Percentiles rank a stretch among this genome's conserved stretches.
phyloP scores from a whole-genome alignment of 2,113 vertebrate genomes.

The Ahaetulla prasina region DNA sequence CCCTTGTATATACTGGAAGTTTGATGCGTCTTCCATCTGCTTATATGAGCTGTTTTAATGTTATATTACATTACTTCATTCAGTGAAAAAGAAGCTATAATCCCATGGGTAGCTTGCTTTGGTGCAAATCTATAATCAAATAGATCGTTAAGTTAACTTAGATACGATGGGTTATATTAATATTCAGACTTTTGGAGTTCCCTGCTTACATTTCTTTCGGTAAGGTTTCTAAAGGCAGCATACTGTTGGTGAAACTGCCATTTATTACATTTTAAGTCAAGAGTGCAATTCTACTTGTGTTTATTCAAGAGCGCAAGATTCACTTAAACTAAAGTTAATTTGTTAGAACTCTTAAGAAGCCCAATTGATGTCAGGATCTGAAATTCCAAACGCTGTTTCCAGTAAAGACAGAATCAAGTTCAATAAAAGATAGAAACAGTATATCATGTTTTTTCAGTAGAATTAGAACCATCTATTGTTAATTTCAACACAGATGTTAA shows the following conservation, averaged over 20 bases:
- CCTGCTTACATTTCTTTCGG: not conserved
- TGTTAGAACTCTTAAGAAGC: not conserved
- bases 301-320: not conserved
- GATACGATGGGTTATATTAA: not conserved
- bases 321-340: not conserved
- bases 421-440: not conserved
- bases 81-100: not conserved
- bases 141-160: not conserved
- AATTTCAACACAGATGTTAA: not conserved
- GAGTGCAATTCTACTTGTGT: not conserved
- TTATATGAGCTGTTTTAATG: not conserved
- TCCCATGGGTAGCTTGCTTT: not conserved
- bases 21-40: not conserved
- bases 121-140: not conserved
- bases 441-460: not conserved
- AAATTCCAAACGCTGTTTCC: not conserved
- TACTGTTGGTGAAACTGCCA: not conserved
- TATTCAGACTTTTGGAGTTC: not conserved
- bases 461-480: not conserved
- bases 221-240: not conserved
- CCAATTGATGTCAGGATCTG: not conserved
- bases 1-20: not conserved
- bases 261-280: not conserved
- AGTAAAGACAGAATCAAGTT: not conserved
- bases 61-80: not conserved